Conservation (phyloP, 1,140 invertebrate genomes). For the Gonioctena quinquepunctata region DNA sequence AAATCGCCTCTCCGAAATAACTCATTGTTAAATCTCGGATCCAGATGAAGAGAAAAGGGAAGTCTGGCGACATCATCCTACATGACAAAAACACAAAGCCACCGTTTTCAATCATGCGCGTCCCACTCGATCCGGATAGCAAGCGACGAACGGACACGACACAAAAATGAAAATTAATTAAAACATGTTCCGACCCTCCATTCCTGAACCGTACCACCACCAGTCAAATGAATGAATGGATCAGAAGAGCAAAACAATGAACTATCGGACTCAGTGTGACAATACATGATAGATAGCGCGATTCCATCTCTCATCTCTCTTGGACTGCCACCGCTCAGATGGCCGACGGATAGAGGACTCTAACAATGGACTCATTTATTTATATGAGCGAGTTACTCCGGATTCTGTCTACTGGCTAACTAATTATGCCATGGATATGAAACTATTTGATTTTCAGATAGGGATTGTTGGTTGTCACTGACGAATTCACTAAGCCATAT, state of each 20-base stretch:
- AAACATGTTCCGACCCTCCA: conserved; percentile 48
- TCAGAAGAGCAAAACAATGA: conserved; percentile 54
- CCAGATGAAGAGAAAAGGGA: conserved; percentile 4
- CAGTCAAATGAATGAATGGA: conserved; percentile 41
- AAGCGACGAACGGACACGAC: not conserved
- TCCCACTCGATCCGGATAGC: conserved; percentile 21
- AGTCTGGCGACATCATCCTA: conserved; percentile 28
- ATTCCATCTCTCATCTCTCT: conserved; percentile 54
- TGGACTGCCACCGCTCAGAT: conserved; percentile 42
- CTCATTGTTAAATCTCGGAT: not conserved
- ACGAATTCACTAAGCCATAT: too few relatives aligned
- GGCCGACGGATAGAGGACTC: conserved; percentile 34
- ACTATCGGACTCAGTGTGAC: conserved; percentile 49
- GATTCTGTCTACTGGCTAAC: conserved; percentile 9
- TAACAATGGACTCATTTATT: conserved; percentile 51
- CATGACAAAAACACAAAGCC: conserved; percentile 48
- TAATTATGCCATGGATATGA: conserved; percentile 21
- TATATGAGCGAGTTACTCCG: conserved; percentile 28
- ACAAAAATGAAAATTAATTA: conserved; percentile 53
- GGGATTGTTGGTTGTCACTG: too few relatives aligned
- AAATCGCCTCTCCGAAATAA: not conserved
- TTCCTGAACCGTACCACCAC: conserved; percentile 38
- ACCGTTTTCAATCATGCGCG: conserved; percentile 47
- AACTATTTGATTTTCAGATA: not conserved
- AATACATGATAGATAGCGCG: conserved; percentile 54